Evolutionary conservation across 2,113 vertebrate genomes (phyloP).

Genomic region (Trichomycterus rosablanca): DNA sequence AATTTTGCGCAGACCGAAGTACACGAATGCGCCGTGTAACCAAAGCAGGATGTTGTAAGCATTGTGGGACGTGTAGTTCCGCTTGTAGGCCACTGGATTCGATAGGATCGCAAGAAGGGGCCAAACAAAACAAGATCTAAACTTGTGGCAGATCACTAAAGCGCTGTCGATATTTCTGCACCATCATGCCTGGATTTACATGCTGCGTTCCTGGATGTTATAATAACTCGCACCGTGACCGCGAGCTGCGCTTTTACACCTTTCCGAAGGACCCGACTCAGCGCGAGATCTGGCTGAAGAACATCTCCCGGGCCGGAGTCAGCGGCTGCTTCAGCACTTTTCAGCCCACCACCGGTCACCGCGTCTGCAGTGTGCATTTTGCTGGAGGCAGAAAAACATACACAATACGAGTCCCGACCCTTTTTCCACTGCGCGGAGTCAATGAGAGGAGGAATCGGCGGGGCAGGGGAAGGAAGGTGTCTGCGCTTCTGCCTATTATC

Average conservation of each 20-base stretch:
- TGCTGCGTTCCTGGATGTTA: constrained; percentile 82
- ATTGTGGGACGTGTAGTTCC: constrained; percentile 88
- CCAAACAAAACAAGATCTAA: constrained; percentile 63
- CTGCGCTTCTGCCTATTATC: constrained; percentile 51
- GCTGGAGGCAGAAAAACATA: constrained; percentile 94
- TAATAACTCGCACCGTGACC: constrained; percentile 93
- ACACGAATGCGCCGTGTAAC: constrained; percentile 1
- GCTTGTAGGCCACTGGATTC: constrained; percentile 66
- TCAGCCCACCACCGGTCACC: constrained; percentile 91
- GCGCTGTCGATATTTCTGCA: background rate
- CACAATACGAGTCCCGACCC: constrained; percentile 87
- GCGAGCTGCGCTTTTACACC: constrained; percentile 93
- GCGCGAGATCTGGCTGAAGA: constrained; percentile 90
- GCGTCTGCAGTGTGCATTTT: constrained; percentile 94
- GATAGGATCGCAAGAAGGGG: constrained; percentile 62
- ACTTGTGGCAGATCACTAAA: constrained; percentile 27
- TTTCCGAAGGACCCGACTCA: constrained; percentile 90
- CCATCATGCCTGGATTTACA: constrained; percentile 69
- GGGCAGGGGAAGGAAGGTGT: constrained; percentile 60
- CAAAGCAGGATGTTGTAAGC: constrained; percentile 77
- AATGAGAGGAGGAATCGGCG: constrained; percentile 84
- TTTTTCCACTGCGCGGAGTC: constrained; percentile 87
- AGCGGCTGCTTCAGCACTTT: constrained; percentile 97
- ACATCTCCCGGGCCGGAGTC: constrained; percentile 92
- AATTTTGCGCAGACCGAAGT: background rate